Base-by-base conservation (phyloP, 2,797 vertebrate species). In the Danio jaintianensis region DNA sequence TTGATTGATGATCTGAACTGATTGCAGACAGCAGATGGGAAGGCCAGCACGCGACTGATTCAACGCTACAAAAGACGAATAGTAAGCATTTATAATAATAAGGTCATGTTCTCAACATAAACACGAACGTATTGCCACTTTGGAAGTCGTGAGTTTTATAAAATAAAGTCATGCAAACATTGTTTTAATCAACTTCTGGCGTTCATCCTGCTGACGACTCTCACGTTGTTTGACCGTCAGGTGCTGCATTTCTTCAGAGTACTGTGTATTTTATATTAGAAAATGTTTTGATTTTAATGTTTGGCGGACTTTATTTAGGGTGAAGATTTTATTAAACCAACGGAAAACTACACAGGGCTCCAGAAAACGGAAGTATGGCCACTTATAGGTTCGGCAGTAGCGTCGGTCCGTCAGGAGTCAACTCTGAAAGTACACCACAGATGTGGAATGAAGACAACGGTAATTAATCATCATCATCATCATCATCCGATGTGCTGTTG, bases 301-400 rank as follows among this genome's bases (percentile, higher is more conserved):
- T 40, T n/a, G 10, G 0, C 16, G 38, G 0, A 7, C 42, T 45
- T 29, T 15, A 11, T 22, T 56, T 43, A 42, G 38, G 12, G 38
- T 22, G 52, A 40, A 10, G 9, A 12, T 61, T 40, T 52, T 69
- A 6, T 20, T 5, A n/a, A 47, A 40, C 4, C 42, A 42, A 1
- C 45, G 18, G 15, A 18, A 15, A 50, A 12, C 6, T 16, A 29
- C 18, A 12, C 48, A 45, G 5, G 16, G 11, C 12, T 16, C 13
- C 62, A 7, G 20, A 10, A 16, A 10, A 11, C n/a, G 38, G 6
- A 53, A 73, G 12, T 8, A 84, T 85, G 84, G 43, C 79, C 18
- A 69, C 68, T 29, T 2, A 78, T 36, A 69, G 63, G 64, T 86
- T 36, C 6, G 84, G 82, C 1, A 53, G 38, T 16, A 84, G 67